phyloP scores from a whole-genome alignment of 2,797 vertebrate genomes.

The Jordanella pulchra region DNA sequence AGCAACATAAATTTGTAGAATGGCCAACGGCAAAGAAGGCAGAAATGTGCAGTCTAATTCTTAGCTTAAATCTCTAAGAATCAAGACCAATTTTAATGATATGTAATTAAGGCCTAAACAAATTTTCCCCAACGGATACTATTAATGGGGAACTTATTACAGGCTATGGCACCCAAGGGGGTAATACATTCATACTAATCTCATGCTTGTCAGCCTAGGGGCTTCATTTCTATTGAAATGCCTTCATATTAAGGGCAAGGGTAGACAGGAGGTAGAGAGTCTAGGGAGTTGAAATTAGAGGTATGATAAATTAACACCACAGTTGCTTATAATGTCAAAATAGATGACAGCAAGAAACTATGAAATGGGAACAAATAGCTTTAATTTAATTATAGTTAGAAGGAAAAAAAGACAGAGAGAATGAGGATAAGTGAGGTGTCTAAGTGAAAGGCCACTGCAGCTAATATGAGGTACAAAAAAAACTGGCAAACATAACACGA shows the following conservation, averaged over 20 bases:
- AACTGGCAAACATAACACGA: slow-evolving; percentile 45
- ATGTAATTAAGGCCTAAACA: slow-evolving; percentile 85
- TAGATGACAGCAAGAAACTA: slow-evolving; percentile 55
- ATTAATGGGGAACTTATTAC: slow-evolving; percentile 85
- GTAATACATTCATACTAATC: slow-evolving; percentile 86
- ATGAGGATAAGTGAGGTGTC: slow-evolving; percentile 21
- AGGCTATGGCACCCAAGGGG: slow-evolving; percentile 82
- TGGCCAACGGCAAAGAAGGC: slow-evolving; percentile 59
- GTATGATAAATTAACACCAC: slow-evolving; percentile 68
- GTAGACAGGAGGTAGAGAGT: slow-evolving; percentile 74
- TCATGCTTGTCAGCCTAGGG: slow-evolving; percentile 80
- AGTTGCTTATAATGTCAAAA: slow-evolving; percentile 68
- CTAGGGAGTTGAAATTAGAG: slow-evolving; percentile 75
- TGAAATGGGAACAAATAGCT: slow-evolving; percentile 43
- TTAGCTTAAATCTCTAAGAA: slow-evolving; percentile 77
- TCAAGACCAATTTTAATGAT: slow-evolving; percentile 82
- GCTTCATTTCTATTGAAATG: slow-evolving; percentile 78
- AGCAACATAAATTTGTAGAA: slow-evolving; percentile 63
- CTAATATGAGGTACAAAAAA: slow-evolving; percentile 23
- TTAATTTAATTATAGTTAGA: slow-evolving; percentile 37
- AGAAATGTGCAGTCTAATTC: slow-evolving; percentile 70
- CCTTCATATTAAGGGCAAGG: slow-evolving; percentile 79
- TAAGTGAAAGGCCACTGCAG: slow-evolving; percentile 11
- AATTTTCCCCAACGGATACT: slow-evolving; percentile 82
- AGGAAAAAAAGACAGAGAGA: slow-evolving; percentile 9